Base-by-base conservation (phyloP, 2,888 invertebrate species). In the Athrips mouffetella region DNA sequence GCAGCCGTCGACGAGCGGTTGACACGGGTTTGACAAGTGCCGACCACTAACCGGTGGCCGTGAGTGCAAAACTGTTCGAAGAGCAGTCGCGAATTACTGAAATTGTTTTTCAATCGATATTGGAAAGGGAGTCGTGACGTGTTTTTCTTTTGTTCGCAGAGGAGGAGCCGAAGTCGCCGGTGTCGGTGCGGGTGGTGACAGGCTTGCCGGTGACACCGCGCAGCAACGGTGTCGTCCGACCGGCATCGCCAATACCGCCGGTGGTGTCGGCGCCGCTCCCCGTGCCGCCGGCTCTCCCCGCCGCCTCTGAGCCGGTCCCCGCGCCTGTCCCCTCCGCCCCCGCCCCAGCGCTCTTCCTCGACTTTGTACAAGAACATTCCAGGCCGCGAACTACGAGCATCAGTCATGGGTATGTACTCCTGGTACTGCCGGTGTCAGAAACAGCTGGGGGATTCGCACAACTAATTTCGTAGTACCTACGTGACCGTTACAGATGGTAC, bases 291-390 rank as follows among this genome's bases (percentile, higher is more conserved):
- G 48, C 52, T 57, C 13, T 25, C 49, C 25, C 53, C 49, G 35
- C 47, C 53, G 18, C 50, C 23, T 29, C 49, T 39, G 53, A 59
- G 65, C 57, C 65, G 51, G 55, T 61, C 60, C 58, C 65, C 51
- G 63, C 62, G 49, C 62, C 60, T 50, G 54, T 62, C 63, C 62
- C 63, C 51, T 52, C 57, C 51, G 60, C 63, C 57, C 54, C 69
- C 56, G 63, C 73, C 67, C 65, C 70, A 69, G 71, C 76, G 57
- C 68, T 77, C 54, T 72, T 75, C 71, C 76, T 79, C 73, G 85
- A 86, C 70, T 85, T 81, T 73, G 76, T 77, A 80, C 83, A 83
- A 79, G 87, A 89, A 85, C 88, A 86, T 85, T 89, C 88, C 81
- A 87, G 88, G 75, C 82, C 84, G 70, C 81, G 86, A 61, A 78